Base-by-base conservation (phyloP, 1,140 invertebrate species). In the Aphaenogaster ashmeadi region DNA sequence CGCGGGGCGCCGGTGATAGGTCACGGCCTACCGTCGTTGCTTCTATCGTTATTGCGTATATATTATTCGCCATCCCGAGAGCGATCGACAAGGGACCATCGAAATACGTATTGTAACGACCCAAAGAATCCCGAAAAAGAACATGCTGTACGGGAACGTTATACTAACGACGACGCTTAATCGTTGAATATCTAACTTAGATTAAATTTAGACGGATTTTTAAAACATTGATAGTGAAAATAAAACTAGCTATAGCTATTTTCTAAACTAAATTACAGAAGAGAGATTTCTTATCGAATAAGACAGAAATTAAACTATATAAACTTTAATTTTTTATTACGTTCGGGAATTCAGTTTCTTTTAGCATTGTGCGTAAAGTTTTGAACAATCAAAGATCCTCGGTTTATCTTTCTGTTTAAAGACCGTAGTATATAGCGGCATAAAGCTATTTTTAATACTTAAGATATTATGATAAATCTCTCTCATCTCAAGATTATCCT, bases 11-110 rank as follows among this genome's bases (percentile, higher is more conserved):
- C 18, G 44, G 27, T 64, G 83, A 88, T 64, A 77, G 74, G 74
- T 86, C 77, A 86, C 27, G 72, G 62, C 18, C 75, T 67, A 64
- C 18, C 60, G 21, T 71, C 87, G 50, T 69, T 86, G 83, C 64
- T 86, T 9, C 62, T 67, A 77, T 85, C 62, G 62, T 71, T 86
- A 67, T 86, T 78, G 72, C 50, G 52, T 47, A 15, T 50, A 71
- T 75, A 75, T 54, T 60, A 79, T 67, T 77, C 58, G 60, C 60
- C 67, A 71, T 84, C 8, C 54, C 33, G 41, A 75, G 50, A 60
- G 52, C 52, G 50, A 83, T 72, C 79, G 52, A 54, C 50, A 72
- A 79, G 44, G 18, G 52, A 6, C 18, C 38, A 36, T 2, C 41
- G 41, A 72, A 72, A 83, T 83, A 83, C 18, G 27, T 56, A 56